Conservation (phyloP, 2,797 vertebrate species). For the Mastacembelus armatus region DNA sequence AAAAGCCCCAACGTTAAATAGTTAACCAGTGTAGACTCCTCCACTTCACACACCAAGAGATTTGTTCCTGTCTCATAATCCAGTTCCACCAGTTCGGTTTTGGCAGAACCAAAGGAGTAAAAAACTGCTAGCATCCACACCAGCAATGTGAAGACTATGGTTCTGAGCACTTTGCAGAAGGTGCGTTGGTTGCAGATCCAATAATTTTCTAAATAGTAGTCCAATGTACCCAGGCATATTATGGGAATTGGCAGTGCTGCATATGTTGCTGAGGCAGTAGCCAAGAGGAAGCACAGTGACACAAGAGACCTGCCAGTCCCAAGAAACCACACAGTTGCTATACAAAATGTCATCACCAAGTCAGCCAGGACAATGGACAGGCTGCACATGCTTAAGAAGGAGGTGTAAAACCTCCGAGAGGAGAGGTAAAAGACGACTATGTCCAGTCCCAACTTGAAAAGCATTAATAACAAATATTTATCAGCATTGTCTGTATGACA, state of each 20-base stretch:
- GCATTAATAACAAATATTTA: constrained; percentile 65
- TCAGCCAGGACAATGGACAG: constrained; percentile 75
- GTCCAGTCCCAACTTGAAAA: constrained; percentile 76
- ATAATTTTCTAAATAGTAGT: constrained; percentile 54
- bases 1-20: constrained; percentile 46
- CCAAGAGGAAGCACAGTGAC: constrained; percentile 68
- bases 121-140: constrained; percentile 64
- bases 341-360: constrained; percentile 23
- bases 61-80: background rate
- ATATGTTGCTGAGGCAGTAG: constrained; percentile 65
- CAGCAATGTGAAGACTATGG: constrained; percentile 46
- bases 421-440: constrained; percentile 36
- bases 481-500: constrained; percentile 40
- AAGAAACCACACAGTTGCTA: constrained; percentile 51
- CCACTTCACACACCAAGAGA: constrained; percentile 64
- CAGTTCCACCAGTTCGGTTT: constrained; percentile 18
- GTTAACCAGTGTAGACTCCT: constrained; percentile 42
- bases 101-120: constrained; percentile 36
- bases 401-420: constrained; percentile 29
- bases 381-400: constrained; percentile 69
- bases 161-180: constrained; percentile 40
- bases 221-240: constrained; percentile 64
- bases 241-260: constrained; percentile 73
- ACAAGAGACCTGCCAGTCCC: constrained; percentile 2
- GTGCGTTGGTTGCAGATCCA: background rate